Conservation (phyloP, 2,113 vertebrate species). For the Pterocles orientalis region DNA sequence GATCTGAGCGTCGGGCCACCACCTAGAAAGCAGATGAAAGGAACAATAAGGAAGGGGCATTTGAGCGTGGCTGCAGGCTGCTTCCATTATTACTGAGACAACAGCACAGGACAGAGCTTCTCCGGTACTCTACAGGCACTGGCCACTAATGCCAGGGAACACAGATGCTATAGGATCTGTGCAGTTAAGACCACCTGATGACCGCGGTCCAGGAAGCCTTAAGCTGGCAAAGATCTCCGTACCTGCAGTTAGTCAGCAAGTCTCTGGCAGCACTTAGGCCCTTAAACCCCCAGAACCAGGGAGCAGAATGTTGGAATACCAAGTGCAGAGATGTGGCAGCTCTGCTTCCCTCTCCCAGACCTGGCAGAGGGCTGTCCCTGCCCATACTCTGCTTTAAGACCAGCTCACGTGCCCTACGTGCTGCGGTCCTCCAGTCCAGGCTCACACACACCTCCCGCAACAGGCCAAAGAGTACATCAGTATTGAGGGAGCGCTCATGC, state of each 20-base stretch:
- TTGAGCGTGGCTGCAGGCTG: not conserved
- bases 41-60: not conserved
- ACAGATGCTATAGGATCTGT: not conserved
- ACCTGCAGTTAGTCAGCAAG: not conserved
- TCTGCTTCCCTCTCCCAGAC: not conserved
- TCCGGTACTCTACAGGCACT: not conserved
- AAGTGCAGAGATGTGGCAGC: not conserved
- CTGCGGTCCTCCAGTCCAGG: too few species aligned
- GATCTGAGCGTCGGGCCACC: conserved; percentile 92
- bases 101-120: not conserved
- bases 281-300: not conserved
- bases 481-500: conserved; percentile 95
- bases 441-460: conserved; percentile 86
- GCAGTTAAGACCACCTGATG: rapidly evolving
- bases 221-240: not conserved
- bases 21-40: conserved; percentile 77
- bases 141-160: not conserved
- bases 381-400: not conserved
- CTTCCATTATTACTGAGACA: not conserved
- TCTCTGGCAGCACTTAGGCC: not conserved
- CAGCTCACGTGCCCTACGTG: rapidly evolving
- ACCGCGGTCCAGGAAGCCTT: not conserved
- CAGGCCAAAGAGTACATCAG: conserved; percentile 96
- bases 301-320: not conserved
- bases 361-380: not conserved